Conservation (phyloP, 2,888 invertebrate genomes). For the Nasonia oneida region DNA sequence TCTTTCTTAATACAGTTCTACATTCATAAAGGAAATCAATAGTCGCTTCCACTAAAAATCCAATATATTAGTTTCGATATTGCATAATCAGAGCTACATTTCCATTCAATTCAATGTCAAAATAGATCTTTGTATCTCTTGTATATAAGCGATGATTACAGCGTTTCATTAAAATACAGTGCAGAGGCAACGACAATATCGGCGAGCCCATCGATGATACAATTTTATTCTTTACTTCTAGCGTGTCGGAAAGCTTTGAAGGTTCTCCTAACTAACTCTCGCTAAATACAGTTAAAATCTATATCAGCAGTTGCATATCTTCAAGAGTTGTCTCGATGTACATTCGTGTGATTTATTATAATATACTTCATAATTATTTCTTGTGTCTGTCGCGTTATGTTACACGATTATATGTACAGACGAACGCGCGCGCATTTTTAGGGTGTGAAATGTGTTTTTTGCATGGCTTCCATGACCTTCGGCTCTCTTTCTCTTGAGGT, state of each 20-base stretch:
- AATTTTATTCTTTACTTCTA: not conserved
- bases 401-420: conserved; percentile 52
- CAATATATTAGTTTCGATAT: not conserved
- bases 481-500: conserved; percentile 7
- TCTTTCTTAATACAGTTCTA: not conserved
- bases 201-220: conserved; percentile 32
- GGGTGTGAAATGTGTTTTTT: conserved; percentile 11
- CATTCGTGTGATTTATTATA: conserved; percentile 38
- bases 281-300: not conserved
- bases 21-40: not conserved
- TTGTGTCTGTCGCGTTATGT: conserved; percentile 17
- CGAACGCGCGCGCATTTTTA: conserved; percentile 41
- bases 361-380: conserved; percentile 25
- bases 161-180: not conserved
- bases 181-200: conserved; percentile 35
- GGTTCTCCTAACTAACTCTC: not conserved
- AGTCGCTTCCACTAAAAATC: not conserved
- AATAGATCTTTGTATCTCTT: not conserved
- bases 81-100: not conserved
- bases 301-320: not conserved
- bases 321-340: conserved; percentile 46
- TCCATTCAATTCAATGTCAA: not conserved
- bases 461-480: conserved; percentile 5
- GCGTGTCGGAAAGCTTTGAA: not conserved
- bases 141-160: conserved; percentile 12